Conservation (phyloP, 1,140 invertebrate genomes). For the Eriosoma lanigerum region DNA sequence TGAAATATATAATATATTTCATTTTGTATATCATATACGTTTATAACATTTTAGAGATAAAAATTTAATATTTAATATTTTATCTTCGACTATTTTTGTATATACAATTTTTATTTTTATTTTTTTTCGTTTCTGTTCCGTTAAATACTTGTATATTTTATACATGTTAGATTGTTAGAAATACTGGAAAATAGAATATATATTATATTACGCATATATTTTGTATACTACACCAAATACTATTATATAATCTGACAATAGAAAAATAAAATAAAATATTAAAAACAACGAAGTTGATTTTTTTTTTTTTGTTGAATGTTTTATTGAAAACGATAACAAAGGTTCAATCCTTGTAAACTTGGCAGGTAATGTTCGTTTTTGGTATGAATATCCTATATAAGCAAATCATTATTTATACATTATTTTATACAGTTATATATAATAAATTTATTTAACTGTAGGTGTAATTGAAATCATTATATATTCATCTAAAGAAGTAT, state of each 20-base stretch:
- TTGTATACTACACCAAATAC: too few species aligned
- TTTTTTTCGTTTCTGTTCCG: not conserved
- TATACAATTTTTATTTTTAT: not conserved
- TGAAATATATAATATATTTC: conserved; percentile 10
- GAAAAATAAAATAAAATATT: not conserved
- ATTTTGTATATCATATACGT: too few species aligned
- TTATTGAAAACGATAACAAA: conserved; percentile 25
- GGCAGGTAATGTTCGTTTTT: not conserved
- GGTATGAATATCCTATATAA: too few species aligned
- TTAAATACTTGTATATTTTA: too few species aligned
- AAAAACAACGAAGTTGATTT: not conserved
- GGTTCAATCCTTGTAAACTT: not conserved
- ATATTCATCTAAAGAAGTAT: not conserved
- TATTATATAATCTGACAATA: not conserved
- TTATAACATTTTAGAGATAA: not conserved
- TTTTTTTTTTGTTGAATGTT: conserved; percentile 4
- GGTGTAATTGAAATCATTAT: not conserved
- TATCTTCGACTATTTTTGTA: not conserved
- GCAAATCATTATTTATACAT: too few species aligned
- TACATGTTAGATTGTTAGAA: not conserved
- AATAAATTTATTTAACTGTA: not conserved
- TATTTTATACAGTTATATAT: too few species aligned
- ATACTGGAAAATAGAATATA: too few species aligned
- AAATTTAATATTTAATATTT: conserved; percentile 11
- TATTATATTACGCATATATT: too few species aligned